Percentiles rank a stretch among this genome's conserved stretches.
Evolutionary conservation across 2,797 vertebrate genomes (phyloP).

Genomic region (Melanogrammus aeglefinus): DNA sequence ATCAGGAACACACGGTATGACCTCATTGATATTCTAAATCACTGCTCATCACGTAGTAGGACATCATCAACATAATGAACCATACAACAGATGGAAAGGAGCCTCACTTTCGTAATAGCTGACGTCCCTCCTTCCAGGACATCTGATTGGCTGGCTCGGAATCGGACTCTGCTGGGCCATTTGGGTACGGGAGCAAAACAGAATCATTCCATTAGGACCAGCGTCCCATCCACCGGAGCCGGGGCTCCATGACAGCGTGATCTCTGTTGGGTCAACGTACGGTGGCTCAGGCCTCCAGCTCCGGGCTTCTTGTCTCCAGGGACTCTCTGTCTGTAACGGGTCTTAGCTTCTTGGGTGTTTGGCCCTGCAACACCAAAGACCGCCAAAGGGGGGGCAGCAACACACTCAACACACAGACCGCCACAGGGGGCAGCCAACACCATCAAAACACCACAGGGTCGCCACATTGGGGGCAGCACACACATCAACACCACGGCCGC

Average conservation of each 20-base stretch:
- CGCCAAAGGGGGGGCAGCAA: slow-evolving; percentile 31
- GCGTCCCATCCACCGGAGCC: background rate
- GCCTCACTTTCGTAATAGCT: slow-evolving; percentile 87
- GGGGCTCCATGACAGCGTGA: background rate
- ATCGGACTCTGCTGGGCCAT: slow-evolving; percentile 81
- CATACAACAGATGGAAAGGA: background rate
- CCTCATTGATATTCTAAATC: no score
- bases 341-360: slow-evolving; percentile 92
- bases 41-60: no score
- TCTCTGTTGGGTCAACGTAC: slow-evolving; percentile 57
- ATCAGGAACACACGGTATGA: no score
- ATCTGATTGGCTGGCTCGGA: slow-evolving; percentile 82
- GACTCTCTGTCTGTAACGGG: slow-evolving; percentile 81
- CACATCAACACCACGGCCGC: no score
- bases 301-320: slow-evolving; percentile 85
- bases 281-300: slow-evolving; percentile 78
- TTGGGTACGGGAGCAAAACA: slow-evolving; percentile 75
- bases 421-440: no score
- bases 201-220: background rate
- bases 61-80: no score
- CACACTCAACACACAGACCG: background rate
- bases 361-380: slow-evolving; percentile 65
- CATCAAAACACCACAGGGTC: no score
- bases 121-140: slow-evolving; percentile 92
- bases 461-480: slow-evolving; percentile 31